Conservation (phyloP, 2,113 vertebrate species). For the Silurus meridionalis region DNA sequence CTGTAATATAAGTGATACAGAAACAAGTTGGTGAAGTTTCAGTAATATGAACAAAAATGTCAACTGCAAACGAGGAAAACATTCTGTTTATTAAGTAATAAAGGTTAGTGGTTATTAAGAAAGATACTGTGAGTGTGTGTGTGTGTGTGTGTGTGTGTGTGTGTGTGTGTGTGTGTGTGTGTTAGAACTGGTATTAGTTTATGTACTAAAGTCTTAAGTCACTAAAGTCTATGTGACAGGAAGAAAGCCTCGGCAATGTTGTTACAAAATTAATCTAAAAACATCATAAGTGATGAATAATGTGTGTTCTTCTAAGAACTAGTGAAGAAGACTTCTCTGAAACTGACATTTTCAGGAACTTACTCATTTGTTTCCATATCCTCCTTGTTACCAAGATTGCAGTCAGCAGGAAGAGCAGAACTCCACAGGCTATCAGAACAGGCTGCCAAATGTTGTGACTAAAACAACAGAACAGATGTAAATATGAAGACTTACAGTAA, state of each 20-base stretch:
- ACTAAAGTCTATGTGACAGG: neutral
- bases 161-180: no score
- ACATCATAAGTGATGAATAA: neutral
- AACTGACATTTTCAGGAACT: conserved; percentile 39
- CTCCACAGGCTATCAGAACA: conserved; percentile 47
- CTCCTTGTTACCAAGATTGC: conserved; percentile 42
- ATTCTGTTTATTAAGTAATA: neutral
- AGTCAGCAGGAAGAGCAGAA: conserved; percentile 51
- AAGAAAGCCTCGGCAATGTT: neutral
- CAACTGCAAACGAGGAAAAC: neutral
- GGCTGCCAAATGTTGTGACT: conserved; percentile 40
- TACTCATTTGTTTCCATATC: conserved; percentile 58
- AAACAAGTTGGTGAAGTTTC: neutral
- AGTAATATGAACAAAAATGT: neutral
- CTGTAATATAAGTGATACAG: neutral
- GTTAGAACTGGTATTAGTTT: neutral
- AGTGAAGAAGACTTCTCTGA: neutral
- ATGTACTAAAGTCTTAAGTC: no score
- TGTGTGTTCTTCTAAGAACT: no score
- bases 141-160: no score
- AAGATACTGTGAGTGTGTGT: neutral
- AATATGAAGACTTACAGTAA: neutral
- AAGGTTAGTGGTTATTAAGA: neutral
- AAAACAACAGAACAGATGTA: conserved; percentile 9
- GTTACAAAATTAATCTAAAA: neutral